phyloP scores from a whole-genome alignment of 2,113 vertebrate genomes.

The Petromus typicus region DNA sequence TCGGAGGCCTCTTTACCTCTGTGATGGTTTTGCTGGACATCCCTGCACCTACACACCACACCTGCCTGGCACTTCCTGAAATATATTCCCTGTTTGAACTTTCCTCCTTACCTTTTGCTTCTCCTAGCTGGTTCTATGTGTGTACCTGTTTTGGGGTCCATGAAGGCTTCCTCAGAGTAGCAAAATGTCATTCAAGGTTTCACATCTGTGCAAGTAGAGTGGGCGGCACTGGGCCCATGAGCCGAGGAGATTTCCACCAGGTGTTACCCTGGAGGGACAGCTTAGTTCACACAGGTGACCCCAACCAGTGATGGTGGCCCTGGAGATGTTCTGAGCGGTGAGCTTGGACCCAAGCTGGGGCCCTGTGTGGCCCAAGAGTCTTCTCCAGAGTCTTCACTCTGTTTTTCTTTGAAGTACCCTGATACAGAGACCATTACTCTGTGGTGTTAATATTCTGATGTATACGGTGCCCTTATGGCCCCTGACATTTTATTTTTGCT shows the following conservation, averaged over 20 bases:
- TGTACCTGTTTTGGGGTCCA: background rate
- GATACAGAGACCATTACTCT: background rate
- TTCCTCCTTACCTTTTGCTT: background rate
- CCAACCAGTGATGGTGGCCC: background rate
- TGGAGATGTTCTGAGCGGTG: background rate
- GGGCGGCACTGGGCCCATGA: too few species aligned
- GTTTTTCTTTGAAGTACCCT: background rate
- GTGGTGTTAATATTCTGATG: background rate
- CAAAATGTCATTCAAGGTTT: background rate
- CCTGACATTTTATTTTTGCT: background rate
- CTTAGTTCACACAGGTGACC: background rate
- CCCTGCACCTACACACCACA: accelerated
- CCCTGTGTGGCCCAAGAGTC: background rate
- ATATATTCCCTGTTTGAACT: background rate
- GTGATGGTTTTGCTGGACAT: background rate
- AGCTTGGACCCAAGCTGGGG: background rate
- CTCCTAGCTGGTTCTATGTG: background rate
- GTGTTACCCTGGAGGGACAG: background rate
- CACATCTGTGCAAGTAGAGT: too few species aligned
- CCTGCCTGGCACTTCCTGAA: background rate
- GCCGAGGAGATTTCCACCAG: background rate
- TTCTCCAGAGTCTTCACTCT: background rate
- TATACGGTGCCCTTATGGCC: background rate
- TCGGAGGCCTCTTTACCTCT: background rate
- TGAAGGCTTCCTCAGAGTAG: background rate